Base-by-base conservation (phyloP, 23 tunicate genomes). In the Ascidia mentula region DNA sequence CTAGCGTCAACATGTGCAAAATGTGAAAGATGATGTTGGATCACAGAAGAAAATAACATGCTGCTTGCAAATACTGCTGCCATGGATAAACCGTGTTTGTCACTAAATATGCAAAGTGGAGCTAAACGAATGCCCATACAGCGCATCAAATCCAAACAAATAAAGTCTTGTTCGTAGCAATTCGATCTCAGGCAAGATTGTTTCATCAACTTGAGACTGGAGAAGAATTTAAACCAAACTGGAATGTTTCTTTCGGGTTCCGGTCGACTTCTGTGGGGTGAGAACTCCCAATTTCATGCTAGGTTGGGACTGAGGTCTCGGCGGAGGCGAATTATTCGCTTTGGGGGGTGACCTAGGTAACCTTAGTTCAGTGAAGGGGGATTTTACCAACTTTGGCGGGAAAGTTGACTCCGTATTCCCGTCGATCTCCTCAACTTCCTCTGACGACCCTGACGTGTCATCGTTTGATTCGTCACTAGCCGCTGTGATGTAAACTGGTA, bases 231-330 rank as follows among this genome's bases (percentile, higher is more conserved):
- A 81, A 18, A 83, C 87, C 81, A 83, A 76, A 61, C 81, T 83
- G 7, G 81, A 83, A 65, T 76, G 81, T 61, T 83, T 83, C 59
- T 83, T 83, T 37, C 72, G 60, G 34, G 78, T 37, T 7, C 40
- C 70, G 26, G 32, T 40, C 38, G 31, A 20, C 24, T 53, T 36
- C 59, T 34, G 26, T 12, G 81, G 60, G 32, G 86, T n/a, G n/a
- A 73, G 37, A 5, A 36, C 30, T 69, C 31, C 31, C 46, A 46
- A 81, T 38, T 38, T 75, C 17, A 83, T 26, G 0, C 72, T 83
- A 20, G 87, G 87, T 65, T 83, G 87, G 32, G 87, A 83, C 60
- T 65, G 87, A 12, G 87, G 87, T 40, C 87, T 33, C 28, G 77
- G 69, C 32, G 77, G 85, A 3, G 65, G 65, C 2, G 65, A 53